Evolutionary conservation across 2,888 invertebrate genomes (phyloP).

Genomic region (Zonitis immaculata): DNA sequence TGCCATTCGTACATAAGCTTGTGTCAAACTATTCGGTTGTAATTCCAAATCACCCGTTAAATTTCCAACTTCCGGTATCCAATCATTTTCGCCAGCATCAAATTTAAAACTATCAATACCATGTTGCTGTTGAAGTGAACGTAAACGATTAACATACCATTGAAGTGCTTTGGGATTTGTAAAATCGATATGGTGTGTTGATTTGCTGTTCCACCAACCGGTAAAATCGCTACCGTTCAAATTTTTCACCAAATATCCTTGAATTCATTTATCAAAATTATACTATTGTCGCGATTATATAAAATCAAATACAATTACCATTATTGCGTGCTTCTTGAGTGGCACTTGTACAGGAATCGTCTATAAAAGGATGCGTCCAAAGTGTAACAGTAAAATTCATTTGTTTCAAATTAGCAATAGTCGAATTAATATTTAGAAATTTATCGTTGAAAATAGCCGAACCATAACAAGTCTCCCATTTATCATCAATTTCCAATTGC

Average conservation of each 20-base stretch:
- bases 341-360: slow-evolving; percentile 58
- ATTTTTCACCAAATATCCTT: slow-evolving; percentile 53
- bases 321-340: slow-evolving; percentile 7
- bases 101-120: slow-evolving; percentile 75
- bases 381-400: slow-evolving; percentile 70
- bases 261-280: slow-evolving; percentile 6
- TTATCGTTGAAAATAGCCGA: slow-evolving; percentile 63
- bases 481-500: slow-evolving; percentile 82
- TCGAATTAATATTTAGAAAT: slow-evolving; percentile 54
- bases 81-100: slow-evolving; percentile 74
- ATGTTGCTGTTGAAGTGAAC: slow-evolving; percentile 54
- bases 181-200: slow-evolving; percentile 65
- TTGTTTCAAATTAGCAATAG: slow-evolving; percentile 58
- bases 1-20: slow-evolving; percentile 54
- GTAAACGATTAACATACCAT: slow-evolving; percentile 56
- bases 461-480: slow-evolving; percentile 85
- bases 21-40: slow-evolving; percentile 57
- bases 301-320: no score
- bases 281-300: background rate
- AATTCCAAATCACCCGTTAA: slow-evolving; percentile 51
- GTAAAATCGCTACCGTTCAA: slow-evolving; percentile 51
- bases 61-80: slow-evolving; percentile 56
- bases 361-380: slow-evolving; percentile 86
- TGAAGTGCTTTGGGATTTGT: slow-evolving; percentile 62
- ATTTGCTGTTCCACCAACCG: slow-evolving; percentile 52